A percentile compares a stretch with the other conserved stretches of the same genome.
These are phyloP conservation scores for Verasper variegatus DNA, from an alignment of 2,113 vertebrate species.

Conservation along the genomic window DNA sequence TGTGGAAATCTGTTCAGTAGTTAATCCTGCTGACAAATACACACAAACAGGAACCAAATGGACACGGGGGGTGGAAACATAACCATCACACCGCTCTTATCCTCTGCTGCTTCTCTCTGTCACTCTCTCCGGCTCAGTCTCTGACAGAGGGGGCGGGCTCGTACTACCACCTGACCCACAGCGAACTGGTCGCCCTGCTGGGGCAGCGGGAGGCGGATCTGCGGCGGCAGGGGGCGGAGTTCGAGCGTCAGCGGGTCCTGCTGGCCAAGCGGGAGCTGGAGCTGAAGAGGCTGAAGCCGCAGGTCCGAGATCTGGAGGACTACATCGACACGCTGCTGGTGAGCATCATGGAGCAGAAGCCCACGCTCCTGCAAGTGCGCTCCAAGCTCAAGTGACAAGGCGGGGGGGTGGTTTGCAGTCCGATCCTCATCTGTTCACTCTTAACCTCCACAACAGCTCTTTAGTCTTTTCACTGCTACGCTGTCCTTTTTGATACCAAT, in stretches of 20 bases:
- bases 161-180: conserved; percentile 95
- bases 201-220: conserved; percentile 86
- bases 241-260: conserved; percentile 83
- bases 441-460: conserved; percentile 70
- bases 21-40: no score
- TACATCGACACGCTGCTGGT: conserved; percentile 98
- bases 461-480: conserved; percentile 78
- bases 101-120: not conserved
- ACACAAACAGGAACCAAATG: no score
- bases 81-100: not conserved
- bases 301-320: conserved; percentile 92
- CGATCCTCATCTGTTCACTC: conserved; percentile 54
- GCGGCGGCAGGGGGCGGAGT: conserved; percentile 85
- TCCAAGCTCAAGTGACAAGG: conserved; percentile 78
- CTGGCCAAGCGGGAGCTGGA: conserved; percentile 91
- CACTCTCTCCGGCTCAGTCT: conserved; percentile 14
- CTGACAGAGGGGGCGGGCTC: conserved; percentile 85
- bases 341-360: conserved; percentile 97
- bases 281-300: conserved; percentile 87
- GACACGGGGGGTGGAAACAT: no score
- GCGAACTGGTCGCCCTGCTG: conserved; percentile 91
- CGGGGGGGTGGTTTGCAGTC: not conserved
- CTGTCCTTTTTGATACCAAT: conserved; percentile 78
- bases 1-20: no score
- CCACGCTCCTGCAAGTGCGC: conserved; percentile 92